phyloP scores from a whole-genome alignment of 2,113 vertebrate species.

The Pseudorasbora parva region DNA sequence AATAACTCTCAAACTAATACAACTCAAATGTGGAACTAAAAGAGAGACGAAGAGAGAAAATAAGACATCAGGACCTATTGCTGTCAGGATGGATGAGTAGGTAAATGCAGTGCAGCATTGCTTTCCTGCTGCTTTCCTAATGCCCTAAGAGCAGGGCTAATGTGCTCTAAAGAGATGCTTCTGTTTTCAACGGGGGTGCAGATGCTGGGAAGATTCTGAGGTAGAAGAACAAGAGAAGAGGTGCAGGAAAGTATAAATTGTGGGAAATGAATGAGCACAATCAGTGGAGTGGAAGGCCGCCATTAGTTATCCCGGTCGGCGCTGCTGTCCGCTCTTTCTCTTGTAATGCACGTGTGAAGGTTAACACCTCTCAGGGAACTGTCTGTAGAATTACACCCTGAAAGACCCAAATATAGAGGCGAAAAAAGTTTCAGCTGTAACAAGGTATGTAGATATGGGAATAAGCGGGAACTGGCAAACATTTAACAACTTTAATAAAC shows the following conservation, averaged over 20 bases:
- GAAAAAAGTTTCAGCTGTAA: no score
- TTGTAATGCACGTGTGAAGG: slow-evolving; percentile 27
- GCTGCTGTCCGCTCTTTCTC: background rate
- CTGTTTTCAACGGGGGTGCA: slow-evolving; percentile 39
- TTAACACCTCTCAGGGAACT: slow-evolving; percentile 31
- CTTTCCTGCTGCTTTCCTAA: slow-evolving; percentile 49
- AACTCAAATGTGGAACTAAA: slow-evolving; percentile 6
- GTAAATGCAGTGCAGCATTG: slow-evolving; percentile 47
- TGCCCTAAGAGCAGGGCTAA: slow-evolving; percentile 53
- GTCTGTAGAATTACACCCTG: background rate
- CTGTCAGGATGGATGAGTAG: slow-evolving; percentile 49
- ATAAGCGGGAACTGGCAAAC: no score
- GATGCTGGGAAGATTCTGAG: slow-evolving; percentile 27
- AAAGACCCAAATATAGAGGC: no score
- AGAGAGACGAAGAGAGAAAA: slow-evolving; percentile 1
- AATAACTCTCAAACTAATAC: background rate
- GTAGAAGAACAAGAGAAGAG: background rate
- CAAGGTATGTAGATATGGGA: no score
- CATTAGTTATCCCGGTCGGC: slow-evolving; percentile 36
- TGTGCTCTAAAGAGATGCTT: slow-evolving; percentile 44
- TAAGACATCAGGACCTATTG: slow-evolving; percentile 30
- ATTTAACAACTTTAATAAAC: no score
- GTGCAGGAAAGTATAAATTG: background rate
- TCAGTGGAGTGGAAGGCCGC: slow-evolving; percentile 33
- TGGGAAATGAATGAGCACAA: slow-evolving; percentile 36